Conservation (phyloP, 2,888 invertebrate species). For the Tinea pellionella region DNA sequence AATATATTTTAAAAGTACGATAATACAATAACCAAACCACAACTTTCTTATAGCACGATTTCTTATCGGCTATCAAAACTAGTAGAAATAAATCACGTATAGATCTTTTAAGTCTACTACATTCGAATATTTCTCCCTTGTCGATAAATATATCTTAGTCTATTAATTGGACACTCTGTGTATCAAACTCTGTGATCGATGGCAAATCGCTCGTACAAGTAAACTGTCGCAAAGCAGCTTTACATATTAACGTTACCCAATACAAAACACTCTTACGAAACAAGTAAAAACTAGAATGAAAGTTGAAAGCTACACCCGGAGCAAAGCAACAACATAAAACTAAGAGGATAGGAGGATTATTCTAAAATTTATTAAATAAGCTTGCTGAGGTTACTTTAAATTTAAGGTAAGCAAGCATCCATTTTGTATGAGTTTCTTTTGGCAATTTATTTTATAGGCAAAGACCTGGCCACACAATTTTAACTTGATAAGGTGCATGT, state of each 20-base stretch:
- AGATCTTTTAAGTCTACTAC: too few species aligned
- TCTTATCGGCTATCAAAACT: too few species aligned
- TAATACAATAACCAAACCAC: too few species aligned
- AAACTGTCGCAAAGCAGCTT: neutral
- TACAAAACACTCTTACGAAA: conserved; percentile 3
- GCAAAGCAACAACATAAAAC: neutral
- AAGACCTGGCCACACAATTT: too few species aligned
- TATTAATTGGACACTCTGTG: neutral
- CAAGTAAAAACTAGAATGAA: conserved; percentile 7
- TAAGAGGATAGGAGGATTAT: conserved; percentile 6
- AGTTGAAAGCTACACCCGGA: conserved; percentile 5
- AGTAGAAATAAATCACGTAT: too few species aligned
- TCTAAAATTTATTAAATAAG: conserved; percentile 8
- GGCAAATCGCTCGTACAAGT: neutral
- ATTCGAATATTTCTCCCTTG: too few species aligned
- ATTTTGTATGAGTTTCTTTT: conserved; percentile 7
- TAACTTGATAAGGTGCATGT: too few species aligned
- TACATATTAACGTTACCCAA: neutral
- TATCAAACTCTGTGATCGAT: neutral
- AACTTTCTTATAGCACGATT: too few species aligned
- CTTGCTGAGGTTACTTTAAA: neutral
- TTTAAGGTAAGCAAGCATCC: neutral
- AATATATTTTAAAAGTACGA: too few species aligned
- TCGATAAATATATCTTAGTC: neutral
- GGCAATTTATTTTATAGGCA: too few species aligned